A percentile compares a stretch with the other conserved stretches of the same genome.
phyloP scores from a whole-genome alignment of 2,888 invertebrate species.

The Nymphalis c-album region DNA sequence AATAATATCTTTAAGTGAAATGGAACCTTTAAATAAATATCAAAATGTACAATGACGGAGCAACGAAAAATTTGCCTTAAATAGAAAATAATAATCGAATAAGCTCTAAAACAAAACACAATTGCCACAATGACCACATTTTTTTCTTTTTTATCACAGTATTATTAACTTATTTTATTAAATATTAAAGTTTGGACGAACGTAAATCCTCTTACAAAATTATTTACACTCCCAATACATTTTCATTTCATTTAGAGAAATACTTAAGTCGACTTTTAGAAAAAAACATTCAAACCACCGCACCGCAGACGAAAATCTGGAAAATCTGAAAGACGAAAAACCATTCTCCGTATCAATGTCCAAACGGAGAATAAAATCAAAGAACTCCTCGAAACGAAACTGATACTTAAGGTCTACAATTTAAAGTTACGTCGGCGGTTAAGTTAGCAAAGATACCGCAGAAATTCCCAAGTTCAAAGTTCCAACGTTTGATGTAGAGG shows the following conservation, averaged over 20 bases:
- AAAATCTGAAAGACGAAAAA: background rate
- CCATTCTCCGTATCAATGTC: background rate
- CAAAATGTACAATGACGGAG: no score
- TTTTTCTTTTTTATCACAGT: background rate
- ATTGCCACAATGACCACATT: background rate
- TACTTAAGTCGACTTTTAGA: conserved; percentile 4
- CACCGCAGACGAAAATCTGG: conserved; percentile 1
- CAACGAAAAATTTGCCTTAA: no score
- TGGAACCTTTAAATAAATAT: no score
- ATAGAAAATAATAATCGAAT: no score
- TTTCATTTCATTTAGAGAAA: background rate
- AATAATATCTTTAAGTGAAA: no score
- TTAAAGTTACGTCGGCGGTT: conserved; percentile 18
- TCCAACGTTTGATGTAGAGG: conserved; percentile 32
- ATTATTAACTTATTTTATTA: background rate
- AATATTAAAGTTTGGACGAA: background rate
- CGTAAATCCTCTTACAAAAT: conserved; percentile 1
- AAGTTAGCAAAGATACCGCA: conserved; percentile 29
- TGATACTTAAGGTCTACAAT: conserved; percentile 12
- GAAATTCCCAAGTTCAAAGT: conserved; percentile 28
- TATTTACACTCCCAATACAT: background rate
- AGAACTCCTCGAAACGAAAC: background rate
- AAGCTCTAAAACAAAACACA: no score
- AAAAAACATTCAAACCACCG: background rate
- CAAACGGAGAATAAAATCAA: conserved; percentile 1